These are phyloP conservation scores for Astropecten irregularis DNA, from an alignment of 53 echinoderm and acorn worm species.

Conservation along the genomic window DNA sequence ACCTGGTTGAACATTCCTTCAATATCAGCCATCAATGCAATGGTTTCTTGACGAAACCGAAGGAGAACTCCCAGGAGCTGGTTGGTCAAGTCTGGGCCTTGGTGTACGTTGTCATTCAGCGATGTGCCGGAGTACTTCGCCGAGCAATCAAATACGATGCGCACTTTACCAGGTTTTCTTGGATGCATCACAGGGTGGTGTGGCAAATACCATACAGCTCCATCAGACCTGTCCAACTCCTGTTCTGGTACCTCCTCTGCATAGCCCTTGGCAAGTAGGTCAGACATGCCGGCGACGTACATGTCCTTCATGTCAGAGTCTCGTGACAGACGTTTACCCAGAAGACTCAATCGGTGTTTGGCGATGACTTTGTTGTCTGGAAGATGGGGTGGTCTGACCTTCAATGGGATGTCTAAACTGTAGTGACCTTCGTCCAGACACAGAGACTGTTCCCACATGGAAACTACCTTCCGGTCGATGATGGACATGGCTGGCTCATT, in stretches of 20 bases:
- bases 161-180: conserved; percentile 57
- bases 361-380: too few relatives aligned
- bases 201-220: conserved; percentile 23
- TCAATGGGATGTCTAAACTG: too few relatives aligned
- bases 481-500: background rate
- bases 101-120: conserved; percentile 55
- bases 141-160: conserved; percentile 67
- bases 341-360: conserved; percentile 31
- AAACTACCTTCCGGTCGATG: too few relatives aligned
- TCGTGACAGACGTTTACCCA: conserved; percentile 18
- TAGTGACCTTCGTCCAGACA: too few relatives aligned
- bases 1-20: conserved; percentile 2
- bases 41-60: background rate
- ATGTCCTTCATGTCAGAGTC: conserved; percentile 16
- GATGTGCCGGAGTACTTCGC: conserved; percentile 37
- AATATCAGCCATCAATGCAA: background rate
- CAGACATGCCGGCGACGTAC: conserved; percentile 25
- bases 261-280: conserved; percentile 36
- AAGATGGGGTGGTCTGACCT: too few relatives aligned
- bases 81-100: conserved; percentile 68
- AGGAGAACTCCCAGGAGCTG: conserved; percentile 27
- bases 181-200: conserved; percentile 62
- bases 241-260: conserved; percentile 23
- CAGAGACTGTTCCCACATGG: too few relatives aligned
- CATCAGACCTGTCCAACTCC: conserved; percentile 13